These are phyloP conservation scores for Diaprepes abbreviatus DNA, from an alignment of 2,888 invertebrate genomes.

Conservation along the genomic window DNA sequence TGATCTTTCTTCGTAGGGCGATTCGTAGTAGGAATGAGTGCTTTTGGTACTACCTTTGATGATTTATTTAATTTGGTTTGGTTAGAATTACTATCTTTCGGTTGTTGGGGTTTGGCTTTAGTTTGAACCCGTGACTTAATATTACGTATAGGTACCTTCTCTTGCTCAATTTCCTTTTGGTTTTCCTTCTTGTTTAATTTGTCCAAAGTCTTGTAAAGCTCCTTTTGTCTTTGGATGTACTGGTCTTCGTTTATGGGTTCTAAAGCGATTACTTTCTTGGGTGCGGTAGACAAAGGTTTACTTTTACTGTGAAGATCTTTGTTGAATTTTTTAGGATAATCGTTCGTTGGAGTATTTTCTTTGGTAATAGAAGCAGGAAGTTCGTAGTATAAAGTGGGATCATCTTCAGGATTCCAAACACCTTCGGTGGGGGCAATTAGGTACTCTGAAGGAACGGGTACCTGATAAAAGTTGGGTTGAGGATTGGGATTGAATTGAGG, in stretches of 20 bases:
- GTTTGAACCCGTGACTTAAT: constrained; percentile 4
- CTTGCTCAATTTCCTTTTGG: constrained; percentile 68
- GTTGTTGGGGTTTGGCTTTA: constrained; percentile 2
- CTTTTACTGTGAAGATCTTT: constrained; percentile 67
- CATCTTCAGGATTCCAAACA: constrained; percentile 65
- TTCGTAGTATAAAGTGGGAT: constrained; percentile 64
- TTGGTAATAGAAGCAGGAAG: constrained; percentile 64
- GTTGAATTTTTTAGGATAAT: constrained; percentile 74
- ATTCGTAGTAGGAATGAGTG: neutral
- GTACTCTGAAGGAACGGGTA: constrained; percentile 67
- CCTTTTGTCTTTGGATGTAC: constrained; percentile 61
- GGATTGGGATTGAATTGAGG: constrained; percentile 54
- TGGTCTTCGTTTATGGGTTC: constrained; percentile 66
- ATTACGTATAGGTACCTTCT: constrained; percentile 57
- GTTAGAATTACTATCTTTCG: constrained; percentile 22
- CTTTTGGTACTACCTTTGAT: constrained; percentile 3
- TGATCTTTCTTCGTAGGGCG: neutral
- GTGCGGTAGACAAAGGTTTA: constrained; percentile 62
- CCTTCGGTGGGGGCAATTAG: constrained; percentile 67
- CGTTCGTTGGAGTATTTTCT: constrained; percentile 69
- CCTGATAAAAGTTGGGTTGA: constrained; percentile 34
- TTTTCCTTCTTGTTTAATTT: constrained; percentile 70
- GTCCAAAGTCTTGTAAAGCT: constrained; percentile 62
- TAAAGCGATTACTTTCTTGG: constrained; percentile 69
- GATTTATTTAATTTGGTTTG: constrained; percentile 13